Evolutionary conservation across 1,140 invertebrate genomes (phyloP).

Genomic region (Eulimnadia texana): DNA sequence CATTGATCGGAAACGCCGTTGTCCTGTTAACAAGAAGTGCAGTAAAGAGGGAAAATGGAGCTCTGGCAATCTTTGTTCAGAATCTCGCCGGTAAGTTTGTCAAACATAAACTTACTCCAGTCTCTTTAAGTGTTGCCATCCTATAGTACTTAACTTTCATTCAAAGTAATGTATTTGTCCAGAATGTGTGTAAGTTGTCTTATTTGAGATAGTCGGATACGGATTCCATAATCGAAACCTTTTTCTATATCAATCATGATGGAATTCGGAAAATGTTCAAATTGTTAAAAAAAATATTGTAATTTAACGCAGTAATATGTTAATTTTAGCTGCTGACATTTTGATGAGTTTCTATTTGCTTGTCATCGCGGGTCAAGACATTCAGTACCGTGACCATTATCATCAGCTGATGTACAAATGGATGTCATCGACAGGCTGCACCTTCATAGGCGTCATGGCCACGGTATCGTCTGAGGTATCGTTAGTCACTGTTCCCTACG

Average conservation of each 20-base stretch:
- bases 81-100: constrained; percentile 56
- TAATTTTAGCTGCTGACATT: constrained; percentile 45
- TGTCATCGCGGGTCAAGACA: constrained; percentile 50
- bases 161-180: too few relatives aligned
- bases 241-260: too few relatives aligned
- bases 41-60: constrained; percentile 8
- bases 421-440: constrained; percentile 52
- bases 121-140: too few relatives aligned
- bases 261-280: too few relatives aligned
- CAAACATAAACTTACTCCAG: too few relatives aligned
- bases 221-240: too few relatives aligned
- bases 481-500: neutral
- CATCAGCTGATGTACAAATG: constrained; percentile 44
- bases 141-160: too few relatives aligned
- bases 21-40: constrained; percentile 45
- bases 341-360: constrained; percentile 64
- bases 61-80: constrained; percentile 39
- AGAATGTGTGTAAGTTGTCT: too few relatives aligned
- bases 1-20: constrained; percentile 46
- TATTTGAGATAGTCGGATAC: too few relatives aligned
- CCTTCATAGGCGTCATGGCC: constrained; percentile 44
- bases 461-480: constrained; percentile 51
- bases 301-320: too few relatives aligned
- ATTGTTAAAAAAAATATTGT: too few relatives aligned
- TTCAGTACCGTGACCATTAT: constrained; percentile 45